Evolutionary conservation across 2,888 invertebrate species (phyloP), one percentile per base, ranked within the genome.

Genomic region (Euphydryas editha): DNA sequence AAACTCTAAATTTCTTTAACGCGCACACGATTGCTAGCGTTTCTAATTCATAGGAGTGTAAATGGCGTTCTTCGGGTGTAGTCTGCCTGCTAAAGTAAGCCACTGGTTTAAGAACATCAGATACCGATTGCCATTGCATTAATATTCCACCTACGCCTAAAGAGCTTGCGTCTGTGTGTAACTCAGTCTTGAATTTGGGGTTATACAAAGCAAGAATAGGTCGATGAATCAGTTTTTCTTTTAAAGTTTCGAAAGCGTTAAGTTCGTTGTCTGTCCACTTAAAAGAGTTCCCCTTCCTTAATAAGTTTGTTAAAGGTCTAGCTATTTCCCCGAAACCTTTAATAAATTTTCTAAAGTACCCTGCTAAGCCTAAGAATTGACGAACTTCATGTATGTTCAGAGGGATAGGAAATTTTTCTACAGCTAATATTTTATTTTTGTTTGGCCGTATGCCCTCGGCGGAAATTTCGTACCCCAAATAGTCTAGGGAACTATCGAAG

Each of bases 121-220:
- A n/a, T n/a, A n/a, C n/a, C n/a, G n/a, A n/a, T n/a, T n/a, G n/a
- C n/a, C n/a, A n/a, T n/a, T n/a, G n/a, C n/a, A n/a, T n/a, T n/a
- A n/a, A n/a, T n/a, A n/a, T n/a, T n/a, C n/a, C n/a, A n/a, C n/a
- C n/a, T 64, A 77, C 71, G 0, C 82, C 81, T 0, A 69, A 7
- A 3, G 67, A 30, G 62, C 77, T 78, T 4, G 80, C 79, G 70
- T 82, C 80, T 2, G 78, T 79, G 62, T 83, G 81, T 7, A 82
- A 57, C 67, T 82, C 78, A 13, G 78, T 78, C 49, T 60, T 65
- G 2, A 68, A 61, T 1, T 64, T 63, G 13, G 76, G 78, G 47
- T 79, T 69, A 64, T 78, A 85, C 6, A 84, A 66, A 3, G 76
- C 70, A 24, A 84, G 66, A 24, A 81, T 71, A 0, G 75, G 76